These are phyloP conservation scores for Triplophysa tibetana DNA, from an alignment of 2,113 vertebrate genomes.

Conservation along the genomic window DNA sequence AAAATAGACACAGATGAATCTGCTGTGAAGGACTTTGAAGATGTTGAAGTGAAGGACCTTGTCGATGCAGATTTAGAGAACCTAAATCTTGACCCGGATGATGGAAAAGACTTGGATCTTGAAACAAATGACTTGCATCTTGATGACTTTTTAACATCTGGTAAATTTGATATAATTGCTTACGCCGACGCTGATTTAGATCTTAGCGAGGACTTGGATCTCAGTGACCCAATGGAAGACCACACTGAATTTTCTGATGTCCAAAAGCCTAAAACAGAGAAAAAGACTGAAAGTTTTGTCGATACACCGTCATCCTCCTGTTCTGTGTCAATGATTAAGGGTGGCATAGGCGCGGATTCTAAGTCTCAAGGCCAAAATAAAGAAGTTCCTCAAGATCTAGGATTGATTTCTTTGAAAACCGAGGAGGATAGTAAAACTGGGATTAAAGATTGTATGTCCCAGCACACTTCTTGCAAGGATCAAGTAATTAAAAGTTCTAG, in stretches of 20 bases:
- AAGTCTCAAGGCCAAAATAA: slow-evolving; percentile 67
- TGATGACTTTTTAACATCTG: slow-evolving; percentile 92
- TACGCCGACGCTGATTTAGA: slow-evolving; percentile 95
- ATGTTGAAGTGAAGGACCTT: slow-evolving; percentile 97
- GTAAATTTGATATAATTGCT: slow-evolving; percentile 96
- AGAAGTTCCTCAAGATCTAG: slow-evolving; percentile 67
- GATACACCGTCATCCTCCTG: slow-evolving; percentile 57
- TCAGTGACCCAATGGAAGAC: slow-evolving; percentile 89
- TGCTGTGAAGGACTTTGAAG: slow-evolving; percentile 91
- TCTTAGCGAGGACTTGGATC: slow-evolving; percentile 93
- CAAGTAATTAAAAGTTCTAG: slow-evolving; percentile 60
- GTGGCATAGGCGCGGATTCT: slow-evolving; percentile 73
- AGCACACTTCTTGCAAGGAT: slow-evolving; percentile 55
- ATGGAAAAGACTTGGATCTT: slow-evolving; percentile 93
- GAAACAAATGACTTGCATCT: slow-evolving; percentile 92
- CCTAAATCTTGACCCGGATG: slow-evolving; percentile 90
- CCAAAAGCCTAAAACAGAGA: slow-evolving; percentile 63
- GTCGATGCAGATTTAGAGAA: slow-evolving; percentile 93
- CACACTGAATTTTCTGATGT: slow-evolving; percentile 66
- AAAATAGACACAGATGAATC: slow-evolving; percentile 92
- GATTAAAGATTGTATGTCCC: slow-evolving; percentile 62
- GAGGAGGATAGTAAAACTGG: slow-evolving; percentile 75
- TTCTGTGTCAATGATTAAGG: slow-evolving; percentile 68
- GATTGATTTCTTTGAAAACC: slow-evolving; percentile 53
- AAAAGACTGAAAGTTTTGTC: slow-evolving; percentile 59